Conservation (phyloP, 2,113 vertebrate genomes). For the Coracopsis vasa region DNA sequence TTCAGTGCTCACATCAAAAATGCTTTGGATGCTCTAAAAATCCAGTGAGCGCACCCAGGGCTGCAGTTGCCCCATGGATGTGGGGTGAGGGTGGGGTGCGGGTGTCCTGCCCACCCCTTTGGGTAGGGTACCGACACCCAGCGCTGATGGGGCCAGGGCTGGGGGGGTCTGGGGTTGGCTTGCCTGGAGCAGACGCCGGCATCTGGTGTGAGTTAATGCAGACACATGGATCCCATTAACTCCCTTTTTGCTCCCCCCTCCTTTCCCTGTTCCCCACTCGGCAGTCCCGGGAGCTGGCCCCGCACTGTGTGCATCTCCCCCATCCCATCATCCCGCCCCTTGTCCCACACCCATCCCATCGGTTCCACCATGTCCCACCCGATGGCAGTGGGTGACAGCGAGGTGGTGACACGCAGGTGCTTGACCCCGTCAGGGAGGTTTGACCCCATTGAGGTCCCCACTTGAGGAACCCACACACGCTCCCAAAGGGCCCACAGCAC, state of each 20-base stretch:
- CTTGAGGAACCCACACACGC: background rate
- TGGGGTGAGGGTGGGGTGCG: background rate
- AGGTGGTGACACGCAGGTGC: background rate
- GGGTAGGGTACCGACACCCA: background rate
- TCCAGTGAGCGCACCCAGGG: rapidly evolving
- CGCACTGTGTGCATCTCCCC: too few relatives aligned
- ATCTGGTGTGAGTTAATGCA: constrained; percentile 57
- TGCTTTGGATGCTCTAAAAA: rapidly evolving
- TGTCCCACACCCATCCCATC: background rate
- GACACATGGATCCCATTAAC: constrained; percentile 55
- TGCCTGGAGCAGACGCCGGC: constrained; percentile 28
- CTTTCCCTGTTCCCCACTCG: background rate
- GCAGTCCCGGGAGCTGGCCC: background rate
- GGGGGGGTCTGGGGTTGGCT: background rate
- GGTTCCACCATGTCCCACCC: background rate
- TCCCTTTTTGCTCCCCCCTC: background rate
- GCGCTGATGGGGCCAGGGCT: background rate
- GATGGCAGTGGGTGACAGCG: background rate
- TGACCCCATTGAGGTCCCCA: background rate
- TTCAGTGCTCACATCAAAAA: too few relatives aligned
- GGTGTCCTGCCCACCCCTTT: background rate
- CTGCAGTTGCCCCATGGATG: rapidly evolving
- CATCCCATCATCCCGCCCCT: background rate
- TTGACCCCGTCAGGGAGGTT: background rate
- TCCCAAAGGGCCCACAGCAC: background rate